Evolutionary conservation across 2,888 invertebrate species (phyloP).

Genomic region (Strigamia maritima): DNA sequence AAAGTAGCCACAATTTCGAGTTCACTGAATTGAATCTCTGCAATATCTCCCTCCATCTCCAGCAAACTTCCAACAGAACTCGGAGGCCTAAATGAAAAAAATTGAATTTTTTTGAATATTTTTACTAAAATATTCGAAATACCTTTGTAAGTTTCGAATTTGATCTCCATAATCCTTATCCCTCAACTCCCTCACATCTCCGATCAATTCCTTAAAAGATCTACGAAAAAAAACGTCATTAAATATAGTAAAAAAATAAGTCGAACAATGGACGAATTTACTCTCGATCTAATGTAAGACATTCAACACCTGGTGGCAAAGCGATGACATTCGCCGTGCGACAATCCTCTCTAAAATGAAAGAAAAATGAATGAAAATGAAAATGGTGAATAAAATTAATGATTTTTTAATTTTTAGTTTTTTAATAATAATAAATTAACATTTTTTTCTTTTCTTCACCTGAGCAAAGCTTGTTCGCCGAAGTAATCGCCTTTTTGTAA

Average conservation of each 20-base stretch:
- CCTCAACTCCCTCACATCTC: constrained; percentile 70
- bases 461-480: constrained; percentile 92
- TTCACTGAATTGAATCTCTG: constrained; percentile 79
- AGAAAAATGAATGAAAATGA: too few species aligned
- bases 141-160: constrained; percentile 52
- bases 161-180: constrained; percentile 72
- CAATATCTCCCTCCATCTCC: constrained; percentile 83
- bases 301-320: constrained; percentile 69
- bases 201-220: constrained; percentile 78
- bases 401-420: too few species aligned
- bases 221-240: constrained; percentile 47
- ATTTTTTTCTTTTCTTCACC: constrained; percentile 67
- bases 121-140: neutral
- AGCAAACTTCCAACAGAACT: constrained; percentile 29
- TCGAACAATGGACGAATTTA: constrained; percentile 52
- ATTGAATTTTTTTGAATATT: neutral
- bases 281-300: constrained; percentile 80
- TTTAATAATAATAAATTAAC: too few species aligned
- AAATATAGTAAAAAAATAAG: neutral
- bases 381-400: neutral
- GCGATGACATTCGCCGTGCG: constrained; percentile 89
- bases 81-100: neutral
- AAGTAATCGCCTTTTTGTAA: constrained; percentile 94
- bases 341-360: constrained; percentile 63
- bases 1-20: constrained; percentile 87